Conservation (phyloP, 2,888 invertebrate species). For the Pristionchus entomophagus region DNA sequence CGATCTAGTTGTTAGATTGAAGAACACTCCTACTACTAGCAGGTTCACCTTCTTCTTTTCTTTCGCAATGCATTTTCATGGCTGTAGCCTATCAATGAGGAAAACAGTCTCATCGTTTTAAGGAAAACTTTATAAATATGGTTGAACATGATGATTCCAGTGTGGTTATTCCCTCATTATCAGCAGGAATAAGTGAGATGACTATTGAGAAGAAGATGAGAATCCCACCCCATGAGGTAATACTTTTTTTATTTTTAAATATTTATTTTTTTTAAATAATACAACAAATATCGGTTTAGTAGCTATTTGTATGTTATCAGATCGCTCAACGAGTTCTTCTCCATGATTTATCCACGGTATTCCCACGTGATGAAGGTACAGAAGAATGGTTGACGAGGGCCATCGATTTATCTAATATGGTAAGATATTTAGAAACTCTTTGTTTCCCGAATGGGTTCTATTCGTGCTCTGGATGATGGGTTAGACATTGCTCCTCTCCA, state of each 20-base stretch:
- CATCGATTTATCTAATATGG: slow-evolving; percentile 2
- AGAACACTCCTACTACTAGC: neutral
- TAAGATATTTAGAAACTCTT: neutral
- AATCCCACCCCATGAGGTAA: neutral
- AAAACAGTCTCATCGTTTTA: too few species aligned
- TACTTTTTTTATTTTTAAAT: too few species aligned
- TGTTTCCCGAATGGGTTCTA: neutral
- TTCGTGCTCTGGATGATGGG: too few species aligned
- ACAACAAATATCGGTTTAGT: too few species aligned
- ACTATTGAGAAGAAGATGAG: neutral
- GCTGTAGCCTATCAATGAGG: too few species aligned
- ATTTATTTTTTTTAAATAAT: too few species aligned
- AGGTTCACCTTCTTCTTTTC: neutral
- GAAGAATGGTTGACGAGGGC: neutral
- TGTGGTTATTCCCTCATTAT: slow-evolving; percentile 14
- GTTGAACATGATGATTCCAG: slow-evolving; percentile 5
- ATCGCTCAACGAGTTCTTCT: slow-evolving; percentile 11
- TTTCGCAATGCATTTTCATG: too few species aligned
- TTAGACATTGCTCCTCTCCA: neutral
- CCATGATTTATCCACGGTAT: neutral
- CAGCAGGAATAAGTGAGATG: neutral
- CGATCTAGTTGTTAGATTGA: slow-evolving; percentile 19
- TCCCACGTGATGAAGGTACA: neutral
- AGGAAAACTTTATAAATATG: too few species aligned
- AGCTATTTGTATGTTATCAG: neutral